phyloP scores from a whole-genome alignment of 2,888 invertebrate genomes.

The Andrena hattorfiana region DNA sequence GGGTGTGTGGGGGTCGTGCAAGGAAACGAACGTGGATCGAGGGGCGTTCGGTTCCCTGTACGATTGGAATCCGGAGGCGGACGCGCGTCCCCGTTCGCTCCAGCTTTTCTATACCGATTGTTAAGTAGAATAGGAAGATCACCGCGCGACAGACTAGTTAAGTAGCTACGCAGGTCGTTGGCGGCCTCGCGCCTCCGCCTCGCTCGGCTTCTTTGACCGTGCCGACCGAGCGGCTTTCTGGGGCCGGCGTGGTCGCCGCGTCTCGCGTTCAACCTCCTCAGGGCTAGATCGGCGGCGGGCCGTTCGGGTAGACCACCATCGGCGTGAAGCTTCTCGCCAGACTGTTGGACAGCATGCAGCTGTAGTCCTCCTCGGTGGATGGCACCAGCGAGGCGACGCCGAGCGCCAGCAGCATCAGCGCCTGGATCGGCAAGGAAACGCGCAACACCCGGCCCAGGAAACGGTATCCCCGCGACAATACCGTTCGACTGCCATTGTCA shows the following conservation, averaged over 20 bases:
- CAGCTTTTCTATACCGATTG: constrained; percentile 8
- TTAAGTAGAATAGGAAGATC: background rate
- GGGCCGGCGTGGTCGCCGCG: constrained; percentile 19
- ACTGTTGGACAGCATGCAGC: constrained; percentile 94
- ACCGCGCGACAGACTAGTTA: constrained; percentile 42
- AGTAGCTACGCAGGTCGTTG: constrained; percentile 28
- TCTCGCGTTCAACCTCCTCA: constrained; percentile 21
- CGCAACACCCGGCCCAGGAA: constrained; percentile 96
- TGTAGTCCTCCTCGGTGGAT: constrained; percentile 93
- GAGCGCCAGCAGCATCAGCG: constrained; percentile 95
- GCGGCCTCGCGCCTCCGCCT: constrained; percentile 40
- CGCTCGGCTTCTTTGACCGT: constrained; percentile 20
- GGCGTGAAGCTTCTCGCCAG: constrained; percentile 94
- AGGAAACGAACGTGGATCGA: constrained; percentile 2
- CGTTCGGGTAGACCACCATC: constrained; percentile 95
- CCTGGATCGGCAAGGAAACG: constrained; percentile 97
- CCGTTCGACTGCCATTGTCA: constrained; percentile 87
- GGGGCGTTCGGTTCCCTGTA: constrained; percentile 2
- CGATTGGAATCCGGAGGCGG: background rate
- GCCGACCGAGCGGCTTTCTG: constrained; percentile 12
- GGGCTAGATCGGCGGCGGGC: constrained; percentile 95
- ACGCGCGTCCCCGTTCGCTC: background rate
- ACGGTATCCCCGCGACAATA: constrained; percentile 91
- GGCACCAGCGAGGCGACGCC: constrained; percentile 97
- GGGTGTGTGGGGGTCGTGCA: background rate